Evolutionary conservation across 1,140 invertebrate species (phyloP), one percentile per base, ranked within the genome.

Genomic region (Penaeus japonicus): DNA sequence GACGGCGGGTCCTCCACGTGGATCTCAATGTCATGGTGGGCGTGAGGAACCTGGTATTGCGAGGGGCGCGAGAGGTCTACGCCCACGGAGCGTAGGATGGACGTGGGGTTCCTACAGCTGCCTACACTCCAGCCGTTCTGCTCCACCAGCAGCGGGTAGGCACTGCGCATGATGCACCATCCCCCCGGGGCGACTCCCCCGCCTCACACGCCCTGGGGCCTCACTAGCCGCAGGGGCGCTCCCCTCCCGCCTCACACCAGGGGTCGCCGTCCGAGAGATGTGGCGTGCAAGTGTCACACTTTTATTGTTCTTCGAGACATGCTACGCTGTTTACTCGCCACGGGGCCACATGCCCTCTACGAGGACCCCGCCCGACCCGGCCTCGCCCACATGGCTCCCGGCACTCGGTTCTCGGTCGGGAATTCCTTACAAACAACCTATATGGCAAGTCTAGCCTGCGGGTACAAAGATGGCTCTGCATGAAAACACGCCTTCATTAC

Each of bases 111-210:
- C 73, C 84, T 59, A 81, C 85, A 80, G 85, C 55, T 65, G 53
- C 85, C 78, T 39, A 27, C 85, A 35, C 79, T 65, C 85, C 85
- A 87, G 32, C 85, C 85, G 85, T 87, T 87, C 78, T 87, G 85
- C n/a, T 87, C 78, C 27, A 87, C 39, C 62, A 87, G 85, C 59
- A 87, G 85, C 18, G 85, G 85, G 85, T 87, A 87, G 59, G 77
- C 85, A 30, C 78, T 65, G 55, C 77, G 78, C 85, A 87, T 87
- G 85, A 47, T 59, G 59, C 75, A 83, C 55, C 55, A 83, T 59
- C 80, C 39, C 80, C 55, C 22, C 80, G 53, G 53, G 54, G 39
- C 79, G 54, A 55, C 18, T 22, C 35, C 47, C 27, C 54, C 35
- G 35, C 39, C 73, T 35, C 73, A 24, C 73, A 77, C 73, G n/a